Percentiles rank a stretch among this genome's conserved stretches.
These are phyloP conservation scores for Ammodytes dubius DNA, from an alignment of 2,113 vertebrate species.

Conservation along the genomic window DNA sequence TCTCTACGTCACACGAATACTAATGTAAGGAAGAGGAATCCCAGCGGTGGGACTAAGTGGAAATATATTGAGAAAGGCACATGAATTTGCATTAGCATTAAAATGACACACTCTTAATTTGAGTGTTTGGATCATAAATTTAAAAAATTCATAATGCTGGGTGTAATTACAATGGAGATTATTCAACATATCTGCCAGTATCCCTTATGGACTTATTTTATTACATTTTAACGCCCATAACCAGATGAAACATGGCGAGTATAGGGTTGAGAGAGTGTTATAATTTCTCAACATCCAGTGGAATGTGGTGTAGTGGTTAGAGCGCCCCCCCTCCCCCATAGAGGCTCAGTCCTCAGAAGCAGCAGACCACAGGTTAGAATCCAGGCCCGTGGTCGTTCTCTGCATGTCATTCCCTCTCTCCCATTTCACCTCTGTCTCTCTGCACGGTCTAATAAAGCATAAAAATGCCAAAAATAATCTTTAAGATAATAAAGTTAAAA, in stretches of 20 bases:
- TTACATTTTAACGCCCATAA: neutral
- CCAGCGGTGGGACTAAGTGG: neutral
- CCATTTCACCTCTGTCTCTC: no score
- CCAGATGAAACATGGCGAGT: neutral
- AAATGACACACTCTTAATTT: slow-evolving; percentile 2
- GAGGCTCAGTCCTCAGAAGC: no score
- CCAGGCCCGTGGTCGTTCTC: no score
- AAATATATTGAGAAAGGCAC: slow-evolving; percentile 4
- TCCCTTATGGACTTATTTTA: neutral
- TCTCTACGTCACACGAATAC: slow-evolving; percentile 15
- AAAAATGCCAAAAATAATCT: no score
- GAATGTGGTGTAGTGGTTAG: neutral
- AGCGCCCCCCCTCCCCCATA: no score
- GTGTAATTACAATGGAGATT: neutral
- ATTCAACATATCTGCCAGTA: neutral
- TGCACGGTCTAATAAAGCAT: no score
- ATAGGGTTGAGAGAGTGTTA: neutral
- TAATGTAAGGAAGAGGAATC: slow-evolving; percentile 16
- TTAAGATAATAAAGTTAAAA: no score
- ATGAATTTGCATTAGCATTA: slow-evolving; percentile 3
- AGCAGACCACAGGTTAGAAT: no score
- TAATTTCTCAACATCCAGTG: neutral
- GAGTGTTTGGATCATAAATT: neutral
- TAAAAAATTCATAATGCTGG: slow-evolving; percentile 1
- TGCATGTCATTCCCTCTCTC: no score